phyloP scores from a whole-genome alignment of 2,888 invertebrate species.

The Brenthis hecate region DNA sequence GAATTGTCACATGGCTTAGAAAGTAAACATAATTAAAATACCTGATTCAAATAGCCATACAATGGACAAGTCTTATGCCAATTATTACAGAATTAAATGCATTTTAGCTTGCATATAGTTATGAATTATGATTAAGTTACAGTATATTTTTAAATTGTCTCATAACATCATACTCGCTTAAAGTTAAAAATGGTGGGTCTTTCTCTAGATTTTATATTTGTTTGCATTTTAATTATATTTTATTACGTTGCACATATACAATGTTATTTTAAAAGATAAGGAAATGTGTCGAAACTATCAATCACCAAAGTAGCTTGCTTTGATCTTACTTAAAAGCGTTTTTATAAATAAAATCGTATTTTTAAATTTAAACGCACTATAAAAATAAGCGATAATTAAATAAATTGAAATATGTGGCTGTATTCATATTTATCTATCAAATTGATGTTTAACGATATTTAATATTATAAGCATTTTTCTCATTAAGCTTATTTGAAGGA shows the following conservation, averaged over 20 bases:
- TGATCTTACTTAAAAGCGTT: constrained; percentile 28
- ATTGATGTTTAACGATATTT: background rate
- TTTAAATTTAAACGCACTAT: background rate
- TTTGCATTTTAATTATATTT: too few species aligned
- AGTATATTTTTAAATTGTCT: too few species aligned
- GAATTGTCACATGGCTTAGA: constrained; percentile 36
- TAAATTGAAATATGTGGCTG: background rate
- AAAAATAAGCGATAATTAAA: background rate
- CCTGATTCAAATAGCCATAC: constrained; percentile 39
- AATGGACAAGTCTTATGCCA: constrained; percentile 27
- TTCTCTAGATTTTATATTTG: too few species aligned
- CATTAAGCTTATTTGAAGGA: too few species aligned
- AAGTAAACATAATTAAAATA: constrained; percentile 37
- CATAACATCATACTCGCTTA: too few species aligned
- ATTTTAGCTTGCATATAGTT: too few species aligned
- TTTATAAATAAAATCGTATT: constrained; percentile 5
- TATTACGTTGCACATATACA: background rate
- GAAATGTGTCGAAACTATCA: constrained; percentile 25
- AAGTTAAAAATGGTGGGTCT: too few species aligned
- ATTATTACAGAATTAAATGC: background rate
- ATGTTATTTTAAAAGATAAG: background rate
- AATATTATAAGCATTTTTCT: too few species aligned
- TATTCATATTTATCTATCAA: background rate
- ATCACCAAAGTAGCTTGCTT: constrained; percentile 22
- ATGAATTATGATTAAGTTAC: too few species aligned